phyloP scores from a whole-genome alignment of 2,888 invertebrate genomes.

The Melieria omissa region DNA sequence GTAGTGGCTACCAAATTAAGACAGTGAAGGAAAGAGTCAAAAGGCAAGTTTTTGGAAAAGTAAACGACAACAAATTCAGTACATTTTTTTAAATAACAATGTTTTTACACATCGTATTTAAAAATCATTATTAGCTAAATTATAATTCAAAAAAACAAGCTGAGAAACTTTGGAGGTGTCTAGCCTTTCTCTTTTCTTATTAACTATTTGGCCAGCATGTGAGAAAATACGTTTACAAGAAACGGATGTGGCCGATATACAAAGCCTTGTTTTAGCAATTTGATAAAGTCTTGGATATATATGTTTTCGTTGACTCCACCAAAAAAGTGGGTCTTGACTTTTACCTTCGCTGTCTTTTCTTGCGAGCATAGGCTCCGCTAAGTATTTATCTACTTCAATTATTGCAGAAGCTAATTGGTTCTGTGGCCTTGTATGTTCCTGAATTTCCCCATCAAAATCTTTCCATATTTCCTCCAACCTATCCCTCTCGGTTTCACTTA shows the following conservation, averaged over 20 bases:
- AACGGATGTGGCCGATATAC: slow-evolving; percentile 1
- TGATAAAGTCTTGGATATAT: neutral
- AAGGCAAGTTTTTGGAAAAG: too few relatives aligned
- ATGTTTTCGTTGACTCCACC: neutral
- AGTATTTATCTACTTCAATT: neutral
- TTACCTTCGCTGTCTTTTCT: neutral
- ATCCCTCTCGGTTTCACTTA: neutral
- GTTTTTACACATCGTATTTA: slow-evolving; percentile 3
- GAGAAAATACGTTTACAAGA: slow-evolving; percentile 7
- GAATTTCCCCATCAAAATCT: slow-evolving; percentile 6
- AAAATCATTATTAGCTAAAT: slow-evolving; percentile 8
- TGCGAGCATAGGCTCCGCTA: neutral
- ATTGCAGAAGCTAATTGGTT: slow-evolving; percentile 1
- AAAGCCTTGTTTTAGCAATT: neutral
- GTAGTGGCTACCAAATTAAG: too few relatives aligned
- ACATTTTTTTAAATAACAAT: too few relatives aligned
- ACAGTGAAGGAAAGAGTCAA: too few relatives aligned
- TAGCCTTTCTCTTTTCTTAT: slow-evolving; percentile 5
- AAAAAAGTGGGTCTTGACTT: neutral
- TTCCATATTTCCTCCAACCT: slow-evolving; percentile 2
- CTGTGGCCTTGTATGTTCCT: neutral
- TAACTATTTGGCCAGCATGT: slow-evolving; percentile 14
- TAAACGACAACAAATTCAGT: too few relatives aligned
- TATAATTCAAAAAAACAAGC: neutral
- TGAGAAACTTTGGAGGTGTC: neutral